Base-by-base conservation (phyloP, 2,888 invertebrate genomes). In the Dolichomitus sp. region DNA sequence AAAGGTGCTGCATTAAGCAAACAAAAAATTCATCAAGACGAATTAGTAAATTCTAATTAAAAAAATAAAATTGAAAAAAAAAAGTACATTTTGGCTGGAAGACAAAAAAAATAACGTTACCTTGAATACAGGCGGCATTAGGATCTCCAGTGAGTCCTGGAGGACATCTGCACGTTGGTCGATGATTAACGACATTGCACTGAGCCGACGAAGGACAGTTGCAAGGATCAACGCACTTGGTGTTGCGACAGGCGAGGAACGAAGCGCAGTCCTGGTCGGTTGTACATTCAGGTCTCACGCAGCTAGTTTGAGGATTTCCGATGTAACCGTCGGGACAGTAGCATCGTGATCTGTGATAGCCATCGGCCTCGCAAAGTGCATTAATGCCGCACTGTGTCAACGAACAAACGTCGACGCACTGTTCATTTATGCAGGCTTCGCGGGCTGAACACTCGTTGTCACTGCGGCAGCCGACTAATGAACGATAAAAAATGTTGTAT, bases 371-470 rank as follows among this genome's bases (percentile, higher is more conserved):
- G 89, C 98, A 98, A 40, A 96, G 94, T n/a, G 98, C 98, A 84
- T 97, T 97, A 0, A 94, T 87, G 23, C 98, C 98, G 89, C 98
- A 98, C 72, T 97, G 97, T 0, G 97, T 96, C 87, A 96, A 96
- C 1, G 95, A 94, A 89, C 98, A 98, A 1, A 97, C 97, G 92
- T 98, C 96, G 12, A 96, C 94, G 91, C 98, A 98, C 90, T 97
- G 96, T 81, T 96, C 96, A 90, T 97, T 97, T 86, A 98, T 95
- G 90, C 98, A 98, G 30, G 97, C 97, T 93, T 98, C 96, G 59
- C 96, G 96, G 69, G 97, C 95, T 5, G 97, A 96, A 92, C 98
- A 98, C 86, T 98, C 98, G 72, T 96, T 96, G 91, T 98, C 97
- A 65, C 96, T 96, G 87, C 97, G 96, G 90, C 98, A 98, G 88